phyloP scores from a whole-genome alignment of 2,888 invertebrate species.

The Athetis lepigone region DNA sequence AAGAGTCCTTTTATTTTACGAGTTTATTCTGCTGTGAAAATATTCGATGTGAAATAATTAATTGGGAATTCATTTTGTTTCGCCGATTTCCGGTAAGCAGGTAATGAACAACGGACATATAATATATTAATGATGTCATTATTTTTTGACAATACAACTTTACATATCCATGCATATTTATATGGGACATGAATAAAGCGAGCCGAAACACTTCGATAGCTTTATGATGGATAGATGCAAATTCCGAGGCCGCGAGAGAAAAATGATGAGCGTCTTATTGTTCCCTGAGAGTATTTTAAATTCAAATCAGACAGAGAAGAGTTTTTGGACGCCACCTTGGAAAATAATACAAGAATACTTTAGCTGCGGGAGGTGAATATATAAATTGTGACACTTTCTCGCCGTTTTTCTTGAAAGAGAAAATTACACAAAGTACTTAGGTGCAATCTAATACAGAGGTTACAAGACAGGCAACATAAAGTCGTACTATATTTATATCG shows the following conservation, averaged over 20 bases:
- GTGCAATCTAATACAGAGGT: not conserved
- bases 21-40: conserved; percentile 59
- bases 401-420: not conserved
- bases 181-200: conserved; percentile 48
- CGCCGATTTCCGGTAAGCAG: conserved; percentile 14
- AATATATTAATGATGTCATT: conserved; percentile 23
- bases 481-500: not conserved
- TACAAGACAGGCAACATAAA: not conserved
- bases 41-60: conserved; percentile 1
- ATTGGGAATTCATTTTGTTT: conserved; percentile 48
- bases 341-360: conserved; percentile 68
- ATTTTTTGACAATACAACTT: conserved; percentile 22
- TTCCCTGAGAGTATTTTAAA: conserved; percentile 78
- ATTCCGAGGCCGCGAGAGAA: conserved; percentile 64
- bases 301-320: conserved; percentile 77
- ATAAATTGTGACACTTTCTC: conserved; percentile 29
- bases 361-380: conserved; percentile 46
- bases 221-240: conserved; percentile 74
- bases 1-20: conserved; percentile 73
- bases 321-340: conserved; percentile 70
- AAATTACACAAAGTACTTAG: not conserved
- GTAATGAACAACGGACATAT: conserved; percentile 20
- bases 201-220: conserved; percentile 68
- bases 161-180: conserved; percentile 32
- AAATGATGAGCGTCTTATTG: conserved; percentile 77